These are phyloP conservation scores for Passerina amoena DNA, from an alignment of 2,113 vertebrate species.

Conservation along the genomic window DNA sequence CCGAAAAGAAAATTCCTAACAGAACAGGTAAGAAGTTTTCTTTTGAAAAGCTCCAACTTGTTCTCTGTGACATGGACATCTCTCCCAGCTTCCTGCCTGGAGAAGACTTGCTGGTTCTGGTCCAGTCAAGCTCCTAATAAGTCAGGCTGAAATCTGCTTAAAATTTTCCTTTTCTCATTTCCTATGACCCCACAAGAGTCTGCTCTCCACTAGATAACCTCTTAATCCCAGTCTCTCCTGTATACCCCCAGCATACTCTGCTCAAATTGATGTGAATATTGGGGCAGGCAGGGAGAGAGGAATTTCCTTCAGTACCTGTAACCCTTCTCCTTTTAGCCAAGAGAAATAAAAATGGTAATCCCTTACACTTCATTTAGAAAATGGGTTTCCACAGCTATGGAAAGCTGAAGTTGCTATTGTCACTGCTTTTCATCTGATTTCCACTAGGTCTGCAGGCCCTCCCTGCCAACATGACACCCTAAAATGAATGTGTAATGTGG, in stretches of 20 bases:
- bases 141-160: not conserved
- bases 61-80: not conserved
- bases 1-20: not conserved
- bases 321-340: slow-evolving; percentile 10
- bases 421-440: slow-evolving; percentile 14
- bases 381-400: not conserved
- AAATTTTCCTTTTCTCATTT: slow-evolving; percentile 30
- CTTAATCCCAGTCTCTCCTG: not conserved
- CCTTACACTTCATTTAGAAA: slow-evolving; percentile 25
- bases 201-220: not conserved
- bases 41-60: not conserved
- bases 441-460: not conserved
- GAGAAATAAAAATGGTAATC: slow-evolving; percentile 32
- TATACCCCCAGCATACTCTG: not conserved
- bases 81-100: not conserved
- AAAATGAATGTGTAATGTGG: slow-evolving; percentile 12
- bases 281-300: not conserved
- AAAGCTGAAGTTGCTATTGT: slow-evolving; percentile 13
- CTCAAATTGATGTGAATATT: not conserved
- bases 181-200: not conserved
- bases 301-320: slow-evolving; percentile 8
- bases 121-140: not conserved
- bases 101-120: not conserved
- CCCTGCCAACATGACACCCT: not conserved
- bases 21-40: not conserved